phyloP scores from a whole-genome alignment of 2,888 invertebrate species.

The Tenthredo scrophulariae region DNA sequence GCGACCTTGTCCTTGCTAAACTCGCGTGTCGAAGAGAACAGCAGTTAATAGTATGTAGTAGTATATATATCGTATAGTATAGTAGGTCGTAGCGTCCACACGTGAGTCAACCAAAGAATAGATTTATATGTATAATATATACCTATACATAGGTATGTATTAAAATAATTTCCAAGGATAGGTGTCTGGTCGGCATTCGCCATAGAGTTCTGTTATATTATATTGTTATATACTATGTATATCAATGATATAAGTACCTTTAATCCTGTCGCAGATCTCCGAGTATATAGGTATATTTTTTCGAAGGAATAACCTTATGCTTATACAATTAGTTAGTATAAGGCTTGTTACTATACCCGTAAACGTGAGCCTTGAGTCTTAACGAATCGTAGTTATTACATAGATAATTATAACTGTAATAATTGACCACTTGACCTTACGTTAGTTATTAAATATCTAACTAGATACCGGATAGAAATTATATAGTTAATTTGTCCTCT shows the following conservation, averaged over 20 bases:
- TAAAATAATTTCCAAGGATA: no score
- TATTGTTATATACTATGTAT: no score
- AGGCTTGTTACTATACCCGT: no score
- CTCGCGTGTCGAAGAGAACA: conserved; percentile 19
- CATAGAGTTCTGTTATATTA: no score
- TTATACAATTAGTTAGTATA: no score
- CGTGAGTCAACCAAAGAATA: neutral
- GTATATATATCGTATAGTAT: neutral
- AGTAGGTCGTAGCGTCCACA: neutral
- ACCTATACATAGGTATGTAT: no score
- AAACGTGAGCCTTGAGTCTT: neutral
- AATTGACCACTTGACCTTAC: conserved; percentile 33
- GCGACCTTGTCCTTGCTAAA: conserved; percentile 40
- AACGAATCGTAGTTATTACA: neutral
- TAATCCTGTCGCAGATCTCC: no score
- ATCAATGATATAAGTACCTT: no score
- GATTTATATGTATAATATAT: no score
- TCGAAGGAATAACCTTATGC: no score
- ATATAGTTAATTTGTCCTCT: neutral
- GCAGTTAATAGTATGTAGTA: conserved; percentile 2
- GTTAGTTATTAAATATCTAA: neutral
- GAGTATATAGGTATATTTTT: no score
- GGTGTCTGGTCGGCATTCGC: no score
- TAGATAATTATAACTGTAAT: conserved; percentile 24
- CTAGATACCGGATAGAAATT: neutral